Base-by-base conservation (phyloP, 2,888 invertebrate species). In the Drosophila conformis region DNA sequence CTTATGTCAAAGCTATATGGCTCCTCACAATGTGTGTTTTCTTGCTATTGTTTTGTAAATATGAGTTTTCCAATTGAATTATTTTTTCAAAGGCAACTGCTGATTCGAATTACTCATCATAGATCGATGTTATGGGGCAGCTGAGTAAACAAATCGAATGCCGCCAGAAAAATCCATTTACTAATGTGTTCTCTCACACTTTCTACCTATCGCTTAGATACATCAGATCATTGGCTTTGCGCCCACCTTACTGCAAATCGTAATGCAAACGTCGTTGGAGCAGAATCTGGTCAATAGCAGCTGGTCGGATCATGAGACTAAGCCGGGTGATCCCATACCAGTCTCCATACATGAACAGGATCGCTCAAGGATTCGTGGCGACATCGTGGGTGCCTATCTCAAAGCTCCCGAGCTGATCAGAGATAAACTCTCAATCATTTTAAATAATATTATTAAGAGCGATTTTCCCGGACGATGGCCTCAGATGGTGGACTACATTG, bases 391-490 rank as follows among this genome's bases (percentile, higher is more conserved):
- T 93, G 99, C 99, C 53, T 96, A 99, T 64, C 97, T 99, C 5
- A 97, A 97, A 92, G 96, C 98, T 46, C 98, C 98, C 10, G 98
- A 98, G 76, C 94, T 98, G 67, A 96, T 99, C 82, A 94, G 95
- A 8, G 31, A 31, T 8, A 1, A 8, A 7, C 7, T 31, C 7
- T 7, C 31, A 8, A 31, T 7, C 7, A 8, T 7, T 29, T 7
- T 7, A 29, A 7, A 7, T 93, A 96, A 96, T 75, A 98, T 99
- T 76, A 97, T 99, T 53, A 99, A 99, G 93, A 95, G 96, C 92
- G 99, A 99, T 93, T 99, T 99, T 92, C 99, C 99, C 7, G 96
- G 96, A 56, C 95, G 97, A 82, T 99, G 99, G 99, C 97, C 99
- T 0, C 97, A 97, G 92, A 96, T 99, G 77, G 98, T 99, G 13